Percentiles rank a stretch among this genome's conserved stretches.
Conservation (phyloP, 2,797 vertebrate species). For the Brachyrhaphis roseni region DNA sequence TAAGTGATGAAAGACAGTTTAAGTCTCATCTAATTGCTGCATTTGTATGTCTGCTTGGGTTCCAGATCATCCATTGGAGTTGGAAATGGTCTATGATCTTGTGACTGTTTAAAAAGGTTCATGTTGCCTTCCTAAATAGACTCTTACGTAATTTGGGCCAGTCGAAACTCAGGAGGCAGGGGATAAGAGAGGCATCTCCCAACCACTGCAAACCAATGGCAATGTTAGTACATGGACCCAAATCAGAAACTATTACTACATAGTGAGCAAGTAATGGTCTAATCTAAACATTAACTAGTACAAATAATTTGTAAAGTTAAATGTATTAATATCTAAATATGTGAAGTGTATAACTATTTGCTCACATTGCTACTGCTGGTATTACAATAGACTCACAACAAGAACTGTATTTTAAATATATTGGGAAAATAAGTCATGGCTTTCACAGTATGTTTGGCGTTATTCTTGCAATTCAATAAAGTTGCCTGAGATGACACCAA, state of each 20-base stretch:
- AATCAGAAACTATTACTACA: conserved; percentile 1
- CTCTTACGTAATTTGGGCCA: conserved; percentile 73
- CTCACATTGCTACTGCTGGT: background rate
- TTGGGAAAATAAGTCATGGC: no score
- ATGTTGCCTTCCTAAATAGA: conserved; percentile 83
- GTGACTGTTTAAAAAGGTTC: conserved; percentile 83
- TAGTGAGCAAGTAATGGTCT: background rate
- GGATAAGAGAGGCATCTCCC: conserved; percentile 56
- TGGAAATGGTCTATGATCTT: conserved; percentile 79
- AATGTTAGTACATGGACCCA: background rate
- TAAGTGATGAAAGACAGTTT: background rate
- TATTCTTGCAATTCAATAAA: conserved; percentile 32
- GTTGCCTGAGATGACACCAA: conserved; percentile 38
- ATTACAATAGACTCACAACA: background rate
- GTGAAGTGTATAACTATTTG: background rate
- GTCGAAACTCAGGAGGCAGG: conserved; percentile 66
- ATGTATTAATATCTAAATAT: background rate
- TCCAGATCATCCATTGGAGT: conserved; percentile 56
- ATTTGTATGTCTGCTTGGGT: conserved; percentile 39
- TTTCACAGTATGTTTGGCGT: background rate
- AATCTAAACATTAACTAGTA: background rate
- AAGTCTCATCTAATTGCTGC: conserved; percentile 23
- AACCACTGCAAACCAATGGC: conserved; percentile 42
- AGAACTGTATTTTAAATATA: background rate
- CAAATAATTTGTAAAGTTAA: background rate